Evolutionary conservation across 1,140 invertebrate genomes (phyloP), one percentile per base, ranked within the genome.

Genomic region (Apis mellifera): DNA sequence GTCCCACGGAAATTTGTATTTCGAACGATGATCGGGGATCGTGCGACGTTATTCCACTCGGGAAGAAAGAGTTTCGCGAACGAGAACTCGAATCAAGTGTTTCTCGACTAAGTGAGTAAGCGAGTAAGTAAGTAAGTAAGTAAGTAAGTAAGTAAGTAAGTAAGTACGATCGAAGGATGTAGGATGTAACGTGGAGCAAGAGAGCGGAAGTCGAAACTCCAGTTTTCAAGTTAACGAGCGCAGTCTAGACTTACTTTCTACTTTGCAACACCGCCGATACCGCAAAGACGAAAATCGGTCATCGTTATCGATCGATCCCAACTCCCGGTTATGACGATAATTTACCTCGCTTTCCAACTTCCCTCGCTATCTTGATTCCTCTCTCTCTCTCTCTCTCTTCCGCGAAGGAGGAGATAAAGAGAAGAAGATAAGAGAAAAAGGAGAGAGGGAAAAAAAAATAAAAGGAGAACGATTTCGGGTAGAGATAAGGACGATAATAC

Each of bases 41-140:
- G 32, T 5, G n/a, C 19, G 42, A 60, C 13, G n/a, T n/a, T n/a
- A n/a, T 15, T 17, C 59, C 48, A 48, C 26, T 68, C 71, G 50
- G 23, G 54, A 15, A 57, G 65, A 73, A 84, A 87, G 86, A 84
- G 76, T 87, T 87, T 84, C 62, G 26, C 73, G 68, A 48, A 54
- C 60, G 72, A 86, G 84, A 86, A 86, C 85, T 87, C 81, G 81
- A 82, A 52, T 71, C 85, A 77, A 79, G 81, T 77, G 54, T 57
- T 59, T 59, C 57, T 5, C 32, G 3, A 42, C 32, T 42, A 42
- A 42, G 4, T 42, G 7, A 42, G 2, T 32, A 26, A 26, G 26
- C 1, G 1, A 32, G 32, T 32, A 32, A 32, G 32, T 42, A 7
- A 42, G 32, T 32, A 32, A 32, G 32, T 32, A 3, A 32, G 32